Evolutionary conservation across 2,113 vertebrate species (phyloP), one percentile per base, ranked within the genome.

Genomic region (Alethe castanea): DNA sequence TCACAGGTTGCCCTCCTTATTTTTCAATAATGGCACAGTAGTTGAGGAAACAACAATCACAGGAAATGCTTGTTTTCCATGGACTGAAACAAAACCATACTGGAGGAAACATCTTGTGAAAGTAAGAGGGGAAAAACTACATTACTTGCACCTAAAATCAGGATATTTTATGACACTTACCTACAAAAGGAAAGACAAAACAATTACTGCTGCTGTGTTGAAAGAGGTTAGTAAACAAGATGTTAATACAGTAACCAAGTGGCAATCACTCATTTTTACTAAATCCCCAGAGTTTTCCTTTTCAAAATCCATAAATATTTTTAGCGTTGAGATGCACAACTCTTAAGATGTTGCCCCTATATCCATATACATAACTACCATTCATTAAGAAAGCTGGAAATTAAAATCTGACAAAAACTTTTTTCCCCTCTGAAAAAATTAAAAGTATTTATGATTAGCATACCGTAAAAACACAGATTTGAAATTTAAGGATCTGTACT

Each of bases 41-140:
- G 15, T 9, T 86, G 33, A 83, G 11, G 35, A 66, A 64, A 72
- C 23, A 59, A 62, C 66, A 93, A 92, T 84, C 36, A 47, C 59
- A 92, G 95, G 84, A 94, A 90, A 95, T 56, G 47, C 62, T 85
- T 59, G 14, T 52, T 66, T 48, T 83, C 28, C 50, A 42, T 5
- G 54, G 36, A 26, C 22, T 59, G 36, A 86, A 93, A 57, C 59
- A 84, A 88, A 86, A 76, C 26, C 19, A 57, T 23, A 78, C 17
- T 42, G 40, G 26, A 91, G 61, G 87, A 85, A 94, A 94, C 78
- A 93, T 52, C 76, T 69, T 91, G 81, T 70, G 81, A 94, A 92
- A 73, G 57, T 50, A 86, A 89, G 62, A 95, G 48, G 61, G 60
- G 52, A 14, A 74, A 52, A 70, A 8, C 16, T 7, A 47, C 0